Evolutionary conservation across 2,113 vertebrate genomes (phyloP).

Genomic region (Heloderma charlesbogerti): DNA sequence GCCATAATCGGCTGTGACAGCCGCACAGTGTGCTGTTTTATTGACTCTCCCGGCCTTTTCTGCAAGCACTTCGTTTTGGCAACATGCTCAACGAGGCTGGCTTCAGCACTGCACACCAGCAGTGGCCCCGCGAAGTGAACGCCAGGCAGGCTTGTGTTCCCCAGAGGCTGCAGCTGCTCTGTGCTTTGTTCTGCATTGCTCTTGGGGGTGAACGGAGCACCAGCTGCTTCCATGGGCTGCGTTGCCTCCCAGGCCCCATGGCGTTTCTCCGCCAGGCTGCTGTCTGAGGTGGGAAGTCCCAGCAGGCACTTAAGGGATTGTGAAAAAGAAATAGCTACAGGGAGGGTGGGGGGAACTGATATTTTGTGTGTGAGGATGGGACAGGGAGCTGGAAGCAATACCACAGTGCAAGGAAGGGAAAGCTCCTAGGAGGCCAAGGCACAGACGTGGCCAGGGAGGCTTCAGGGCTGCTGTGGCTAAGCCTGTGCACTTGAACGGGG

Average conservation of each 20-base stretch:
- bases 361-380: neutral
- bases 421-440: neutral
- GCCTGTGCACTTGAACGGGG: too few relatives aligned
- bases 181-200: neutral
- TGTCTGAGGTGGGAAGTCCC: neutral
- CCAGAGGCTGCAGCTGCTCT: constrained; percentile 15
- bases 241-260: neutral
- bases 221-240: neutral
- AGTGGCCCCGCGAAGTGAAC: neutral
- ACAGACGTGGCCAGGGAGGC: neutral
- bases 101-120: neutral
- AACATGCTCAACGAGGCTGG: neutral
- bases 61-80: constrained; percentile 9
- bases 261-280: neutral
- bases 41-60: constrained; percentile 41
- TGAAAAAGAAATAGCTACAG: too few relatives aligned
- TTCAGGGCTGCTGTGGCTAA: neutral
- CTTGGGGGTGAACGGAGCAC: neutral
- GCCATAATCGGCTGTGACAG: neutral
- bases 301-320: too few relatives aligned
- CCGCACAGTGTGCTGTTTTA: constrained; percentile 22
- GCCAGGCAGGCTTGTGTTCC: constrained; percentile 4
- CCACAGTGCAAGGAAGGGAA: neutral
- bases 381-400: neutral
- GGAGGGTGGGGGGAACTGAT: too few relatives aligned